A percentile compares a stretch with the other conserved stretches of the same genome.
Conservation (phyloP, 2,797 vertebrate genomes). For the Erpetoichthys calabaricus region DNA sequence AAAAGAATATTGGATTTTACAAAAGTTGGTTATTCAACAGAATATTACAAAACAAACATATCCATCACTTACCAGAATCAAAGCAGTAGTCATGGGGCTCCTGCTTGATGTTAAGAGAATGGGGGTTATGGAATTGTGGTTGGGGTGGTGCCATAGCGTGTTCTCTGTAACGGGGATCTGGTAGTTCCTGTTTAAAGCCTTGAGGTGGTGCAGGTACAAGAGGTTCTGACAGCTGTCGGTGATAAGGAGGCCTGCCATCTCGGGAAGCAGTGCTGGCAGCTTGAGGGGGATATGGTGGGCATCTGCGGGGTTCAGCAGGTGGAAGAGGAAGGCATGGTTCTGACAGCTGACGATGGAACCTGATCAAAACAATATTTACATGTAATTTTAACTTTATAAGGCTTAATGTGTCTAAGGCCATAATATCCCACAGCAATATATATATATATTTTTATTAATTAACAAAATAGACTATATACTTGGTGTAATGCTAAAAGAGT, state of each 20-base stretch:
- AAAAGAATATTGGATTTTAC: no score
- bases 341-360: constrained; percentile 91
- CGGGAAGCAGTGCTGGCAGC: constrained; percentile 44
- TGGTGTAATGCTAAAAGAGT: no score
- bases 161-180: constrained; percentile 72
- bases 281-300: constrained; percentile 60
- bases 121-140: constrained; percentile 55
- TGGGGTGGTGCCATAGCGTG: constrained; percentile 54
- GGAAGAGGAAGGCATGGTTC: constrained; percentile 66
- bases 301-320: constrained; percentile 51
- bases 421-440: no score
- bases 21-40: no score
- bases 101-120: constrained; percentile 80
- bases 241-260: constrained; percentile 70
- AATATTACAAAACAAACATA: no score
- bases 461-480: no score
- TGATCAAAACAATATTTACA: constrained; percentile 23
- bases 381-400: constrained; percentile 15
- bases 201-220: constrained; percentile 68
- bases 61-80: constrained; percentile 69
- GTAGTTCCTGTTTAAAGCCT: constrained; percentile 85
- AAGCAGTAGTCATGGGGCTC: constrained; percentile 90
- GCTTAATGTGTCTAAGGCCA: background rate
- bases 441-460: no score
- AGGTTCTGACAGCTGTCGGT: constrained; percentile 87